Evolutionary conservation across 2,888 invertebrate genomes (phyloP), one percentile per base, ranked within the genome.

Genomic region (Sminthurides aquaticus): DNA sequence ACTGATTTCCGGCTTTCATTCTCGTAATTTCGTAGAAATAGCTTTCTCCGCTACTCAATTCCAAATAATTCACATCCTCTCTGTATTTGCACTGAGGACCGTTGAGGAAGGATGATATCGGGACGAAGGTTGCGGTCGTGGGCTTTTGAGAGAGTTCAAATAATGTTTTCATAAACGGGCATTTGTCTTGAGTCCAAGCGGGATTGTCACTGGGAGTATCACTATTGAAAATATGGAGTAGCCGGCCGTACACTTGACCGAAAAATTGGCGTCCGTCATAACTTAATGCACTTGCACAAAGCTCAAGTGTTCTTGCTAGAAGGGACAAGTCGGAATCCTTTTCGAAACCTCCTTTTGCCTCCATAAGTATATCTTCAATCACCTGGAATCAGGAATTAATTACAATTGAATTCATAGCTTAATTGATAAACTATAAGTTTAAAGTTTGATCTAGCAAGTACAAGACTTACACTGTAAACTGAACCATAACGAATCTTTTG

Each of bases 181-280:
- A 69, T 60, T 75, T 69, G n/a, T 67, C 60, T 24, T 60, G 55
- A 15, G 69, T 64, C 69, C 67, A 69, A 24, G 8, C 27, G 18
- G 22, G 2, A 20, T 67, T 68, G 49, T 69, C 71, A 22, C 58
- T 59, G 56, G 68, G 67, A 25, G 71, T 72, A 2, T 69, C 65
- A 15, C 68, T 69, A n/a, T 75, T 72, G 57, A 79, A 76, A 57
- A 79, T 75, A 24, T 76, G 74, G 28, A 77, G 75, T 20, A 81
- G 75, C 52, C 81, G 76, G 3, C 79, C 79, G 55, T 79, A 83
- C 69, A 87, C 79, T 69, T 91, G 85, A 2, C 90, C 86, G 75
- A 87, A 89, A 75, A 92, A 86, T 78, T 93, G 92, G 75, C 86
- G 82, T 34, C 90, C 89, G 77, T 92, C 91, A 74, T 89, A 88